Percentiles rank a stretch among this genome's conserved stretches.
These are phyloP conservation scores for Toxotes chatareus DNA, from an alignment of 2,113 vertebrate genomes.

Conservation along the genomic window DNA sequence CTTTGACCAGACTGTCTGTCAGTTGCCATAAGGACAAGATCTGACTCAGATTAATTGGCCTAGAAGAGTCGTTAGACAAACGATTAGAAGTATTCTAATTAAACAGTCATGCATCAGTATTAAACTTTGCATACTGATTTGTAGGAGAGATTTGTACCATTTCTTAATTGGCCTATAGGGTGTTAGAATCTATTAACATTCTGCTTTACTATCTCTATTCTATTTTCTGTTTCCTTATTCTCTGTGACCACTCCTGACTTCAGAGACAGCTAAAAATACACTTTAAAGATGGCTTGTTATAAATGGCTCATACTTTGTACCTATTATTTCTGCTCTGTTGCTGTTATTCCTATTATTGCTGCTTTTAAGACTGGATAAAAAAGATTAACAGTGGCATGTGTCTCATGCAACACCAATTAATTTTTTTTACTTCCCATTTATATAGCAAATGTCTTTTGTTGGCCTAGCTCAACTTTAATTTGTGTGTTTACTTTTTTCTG, in stretches of 20 bases:
- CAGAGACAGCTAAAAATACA: slow-evolving; percentile 9
- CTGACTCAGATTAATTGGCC: slow-evolving; percentile 59
- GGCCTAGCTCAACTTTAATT: neutral
- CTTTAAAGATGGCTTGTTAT: neutral
- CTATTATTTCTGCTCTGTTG: neutral
- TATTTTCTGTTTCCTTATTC: neutral
- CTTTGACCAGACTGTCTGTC: slow-evolving; percentile 74
- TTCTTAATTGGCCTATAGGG: neutral
- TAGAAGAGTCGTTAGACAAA: slow-evolving; percentile 60
- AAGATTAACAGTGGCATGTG: neutral
- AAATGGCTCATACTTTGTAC: slow-evolving; percentile 7
- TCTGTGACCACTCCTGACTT: neutral
- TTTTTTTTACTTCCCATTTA: neutral
- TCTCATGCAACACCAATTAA: neutral
- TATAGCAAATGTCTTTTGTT: neutral
- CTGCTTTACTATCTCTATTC: neutral
- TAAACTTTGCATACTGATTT: slow-evolving; percentile 22
- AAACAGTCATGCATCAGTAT: slow-evolving; percentile 10
- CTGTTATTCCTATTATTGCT: slow-evolving; percentile 5
- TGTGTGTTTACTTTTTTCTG: slow-evolving; percentile 24
- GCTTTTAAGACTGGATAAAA: neutral
- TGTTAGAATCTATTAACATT: neutral
- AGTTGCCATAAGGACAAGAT: slow-evolving; percentile 74
- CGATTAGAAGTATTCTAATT: slow-evolving; percentile 58
- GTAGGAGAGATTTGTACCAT: neutral